Conservation (phyloP, 1,140 invertebrate genomes). For the Bradysia coprophila region DNA sequence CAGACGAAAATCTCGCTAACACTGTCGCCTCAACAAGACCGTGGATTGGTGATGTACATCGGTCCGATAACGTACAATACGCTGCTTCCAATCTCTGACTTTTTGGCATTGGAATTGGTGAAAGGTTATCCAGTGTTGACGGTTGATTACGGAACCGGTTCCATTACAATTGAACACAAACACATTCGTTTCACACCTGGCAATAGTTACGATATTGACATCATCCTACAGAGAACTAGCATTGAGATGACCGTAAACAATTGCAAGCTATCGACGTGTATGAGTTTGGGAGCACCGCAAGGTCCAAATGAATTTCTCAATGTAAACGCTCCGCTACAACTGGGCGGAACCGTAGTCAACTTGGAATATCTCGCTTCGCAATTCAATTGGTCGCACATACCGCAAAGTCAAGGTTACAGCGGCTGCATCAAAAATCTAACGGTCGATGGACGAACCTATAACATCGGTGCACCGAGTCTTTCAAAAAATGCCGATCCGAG, state of each 20-base stretch:
- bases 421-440: constrained; percentile 79
- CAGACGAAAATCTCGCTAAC: constrained; percentile 61
- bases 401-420: constrained; percentile 44
- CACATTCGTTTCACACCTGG: constrained; percentile 58
- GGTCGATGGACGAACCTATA: constrained; percentile 58
- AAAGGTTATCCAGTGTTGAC: constrained; percentile 67
- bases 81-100: constrained; percentile 51
- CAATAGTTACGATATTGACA: constrained; percentile 61
- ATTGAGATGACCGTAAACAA: constrained; percentile 62
- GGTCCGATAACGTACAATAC: constrained; percentile 56
- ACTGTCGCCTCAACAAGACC: constrained; percentile 46
- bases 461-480: constrained; percentile 51
- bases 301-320: constrained; percentile 63
- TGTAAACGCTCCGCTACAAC: constrained; percentile 71
- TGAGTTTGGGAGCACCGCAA: constrained; percentile 44
- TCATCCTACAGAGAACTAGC: constrained; percentile 46
- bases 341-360: constrained; percentile 59
- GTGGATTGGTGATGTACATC: constrained; percentile 79
- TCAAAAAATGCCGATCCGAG: constrained; percentile 45
- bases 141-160: constrained; percentile 80
- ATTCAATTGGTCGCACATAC: constrained; percentile 43
- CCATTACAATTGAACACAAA: constrained; percentile 45
- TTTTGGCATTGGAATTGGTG: constrained; percentile 76
- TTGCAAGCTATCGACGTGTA: constrained; percentile 49
- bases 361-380: constrained; percentile 32